Conservation (phyloP, 2,888 invertebrate genomes). For the Pterostichus niger region DNA sequence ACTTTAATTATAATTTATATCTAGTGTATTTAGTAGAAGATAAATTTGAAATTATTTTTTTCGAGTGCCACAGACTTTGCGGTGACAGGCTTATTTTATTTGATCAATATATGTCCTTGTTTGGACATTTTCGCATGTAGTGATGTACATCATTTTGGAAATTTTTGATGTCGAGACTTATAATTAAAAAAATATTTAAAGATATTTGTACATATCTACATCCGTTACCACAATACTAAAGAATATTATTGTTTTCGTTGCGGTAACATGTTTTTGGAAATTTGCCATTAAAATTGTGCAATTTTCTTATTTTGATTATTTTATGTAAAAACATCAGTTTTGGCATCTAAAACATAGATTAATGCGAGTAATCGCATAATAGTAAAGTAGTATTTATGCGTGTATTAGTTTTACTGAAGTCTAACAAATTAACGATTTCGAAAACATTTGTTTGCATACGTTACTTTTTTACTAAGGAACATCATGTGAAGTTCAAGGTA, state of each 20-base stretch:
- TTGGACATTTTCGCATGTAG: neutral
- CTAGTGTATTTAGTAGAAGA: too few relatives aligned
- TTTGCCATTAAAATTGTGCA: conserved; percentile 16
- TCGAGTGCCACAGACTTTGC: neutral
- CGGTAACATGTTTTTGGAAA: neutral
- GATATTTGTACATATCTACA: neutral
- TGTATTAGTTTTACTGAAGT: neutral
- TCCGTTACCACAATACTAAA: conserved; percentile 17
- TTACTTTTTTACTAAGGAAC: neutral
- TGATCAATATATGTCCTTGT: neutral
- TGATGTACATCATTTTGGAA: neutral
- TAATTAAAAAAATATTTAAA: neutral
- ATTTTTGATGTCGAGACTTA: neutral
- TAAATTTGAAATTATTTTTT: neutral
- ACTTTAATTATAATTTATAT: too few relatives aligned
- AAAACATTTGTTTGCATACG: neutral
- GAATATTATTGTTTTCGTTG: neutral
- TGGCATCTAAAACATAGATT: neutral
- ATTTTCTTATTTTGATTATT: conserved; percentile 23
- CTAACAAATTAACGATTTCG: neutral
- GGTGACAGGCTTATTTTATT: neutral
- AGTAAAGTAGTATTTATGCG: too few relatives aligned
- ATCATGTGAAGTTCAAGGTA: conserved; percentile 23
- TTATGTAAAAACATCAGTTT: neutral
- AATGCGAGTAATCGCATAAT: neutral